These are phyloP conservation scores for Trypoxylus dichotomus DNA, from an alignment of 1,140 invertebrate genomes.

Conservation along the genomic window DNA sequence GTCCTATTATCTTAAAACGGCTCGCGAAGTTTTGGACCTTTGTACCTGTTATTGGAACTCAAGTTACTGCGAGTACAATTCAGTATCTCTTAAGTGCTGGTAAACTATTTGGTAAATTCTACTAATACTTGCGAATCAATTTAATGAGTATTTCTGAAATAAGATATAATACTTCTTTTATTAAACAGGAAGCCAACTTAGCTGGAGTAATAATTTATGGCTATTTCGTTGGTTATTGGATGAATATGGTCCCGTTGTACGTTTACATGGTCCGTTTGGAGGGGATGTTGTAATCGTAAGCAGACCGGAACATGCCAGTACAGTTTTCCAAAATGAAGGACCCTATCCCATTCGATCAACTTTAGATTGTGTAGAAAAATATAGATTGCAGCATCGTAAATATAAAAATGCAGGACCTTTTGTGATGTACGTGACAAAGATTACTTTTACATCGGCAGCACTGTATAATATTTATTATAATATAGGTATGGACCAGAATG, in stretches of 20 bases:
- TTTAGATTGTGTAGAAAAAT: constrained; percentile 64
- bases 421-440: constrained; percentile 59
- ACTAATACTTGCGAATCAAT: background rate
- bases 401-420: constrained; percentile 59
- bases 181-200: constrained; percentile 44
- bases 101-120: constrained; percentile 52
- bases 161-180: constrained; percentile 20
- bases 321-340: constrained; percentile 62
- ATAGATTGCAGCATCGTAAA: constrained; percentile 59
- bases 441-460: background rate
- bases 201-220: constrained; percentile 46
- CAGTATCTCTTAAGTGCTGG: constrained; percentile 62
- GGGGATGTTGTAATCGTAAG: constrained; percentile 62
- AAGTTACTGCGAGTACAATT: constrained; percentile 61
- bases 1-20: constrained; percentile 60
- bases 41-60: constrained; percentile 63
- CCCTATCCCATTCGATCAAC: constrained; percentile 60
- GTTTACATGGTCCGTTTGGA: constrained; percentile 62
- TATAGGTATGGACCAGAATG: constrained; percentile 60
- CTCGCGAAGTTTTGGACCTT: constrained; percentile 62
- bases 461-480: background rate
- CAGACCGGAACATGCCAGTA: constrained; percentile 63
- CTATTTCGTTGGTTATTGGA: constrained; percentile 58
- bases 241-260: constrained; percentile 65
- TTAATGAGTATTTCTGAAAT: background rate